Evolutionary conservation across 2,888 invertebrate genomes (phyloP), one percentile per base, ranked within the genome.

Genomic region (Spilarctia lutea): DNA sequence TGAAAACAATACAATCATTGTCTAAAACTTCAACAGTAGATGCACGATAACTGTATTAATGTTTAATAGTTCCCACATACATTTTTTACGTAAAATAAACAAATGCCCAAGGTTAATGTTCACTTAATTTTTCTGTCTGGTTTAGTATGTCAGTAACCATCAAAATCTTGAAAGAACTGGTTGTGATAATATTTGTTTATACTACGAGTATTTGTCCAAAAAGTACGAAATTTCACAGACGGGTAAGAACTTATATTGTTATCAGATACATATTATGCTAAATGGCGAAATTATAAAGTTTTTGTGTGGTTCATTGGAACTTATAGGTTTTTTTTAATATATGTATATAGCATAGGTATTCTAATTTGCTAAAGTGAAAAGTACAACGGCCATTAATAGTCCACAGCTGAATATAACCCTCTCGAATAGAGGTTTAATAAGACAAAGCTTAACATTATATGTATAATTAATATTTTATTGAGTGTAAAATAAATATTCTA

Each of bases 31-130:
- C 16, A 69, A 16, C 42, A 45, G 45, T 48, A 70, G 10, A 18
- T 65, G 56, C 35, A 42, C 56, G 35, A 70, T 35, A 48, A 65
- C 20, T 73, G 68, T 65, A n/a, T 66, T 66, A 65, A 66, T 63
- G 66, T 39, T 74, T n/a, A 30, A 67, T 35, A 73, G 27, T 73
- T 73, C 73, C 65, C 69, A 73, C 69, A 74, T 68, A 27, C 11
- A 30, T 70, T 35, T 75, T 84, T 81, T 80, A 65, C 72, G 80
- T 48, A 75, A 70, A 74, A 78, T 68, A 77, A 30, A 65, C 70
- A 65, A 39, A 68, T 73, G 65, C 8, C 10, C 69, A 70, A 70
- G 70, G 74, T 74, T 65, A 56, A 60, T 63, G 27, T 45, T 66
- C 30, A 69, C 39, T 42, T 69, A 24, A 27, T 73, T 66, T 63